These are phyloP conservation scores for Maconellicoccus hirsutus DNA, from an alignment of 1,140 invertebrate species.

Conservation along the genomic window DNA sequence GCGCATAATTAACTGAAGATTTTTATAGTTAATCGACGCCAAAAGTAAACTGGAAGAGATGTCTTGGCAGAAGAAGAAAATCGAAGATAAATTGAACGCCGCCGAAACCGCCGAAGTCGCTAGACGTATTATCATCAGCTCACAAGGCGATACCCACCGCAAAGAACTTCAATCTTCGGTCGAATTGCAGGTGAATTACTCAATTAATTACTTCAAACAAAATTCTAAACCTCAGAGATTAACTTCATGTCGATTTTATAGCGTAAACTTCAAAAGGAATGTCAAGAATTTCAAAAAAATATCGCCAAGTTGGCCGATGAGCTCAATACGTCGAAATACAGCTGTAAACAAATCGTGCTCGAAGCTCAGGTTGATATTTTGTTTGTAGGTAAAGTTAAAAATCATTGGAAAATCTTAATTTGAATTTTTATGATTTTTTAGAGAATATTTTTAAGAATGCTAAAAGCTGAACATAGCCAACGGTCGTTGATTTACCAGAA, in stretches of 20 bases:
- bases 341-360: neutral
- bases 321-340: neutral
- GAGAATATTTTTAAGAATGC: neutral
- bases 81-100: conserved; percentile 10
- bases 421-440: neutral
- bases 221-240: too few species aligned
- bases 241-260: too few species aligned
- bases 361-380: neutral
- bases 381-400: too few species aligned
- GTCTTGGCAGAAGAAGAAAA: neutral
- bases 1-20: neutral
- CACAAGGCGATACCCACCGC: neutral
- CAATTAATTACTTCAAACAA: too few species aligned
- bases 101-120: neutral
- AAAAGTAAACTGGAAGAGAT: neutral
- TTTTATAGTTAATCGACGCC: neutral
- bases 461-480: neutral
- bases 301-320: neutral
- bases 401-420: too few species aligned
- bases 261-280: neutral
- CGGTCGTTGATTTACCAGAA: neutral
- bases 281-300: neutral
- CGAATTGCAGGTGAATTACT: neutral
- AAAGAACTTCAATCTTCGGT: neutral
- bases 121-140: neutral